phyloP scores from a whole-genome alignment of 2,888 invertebrate genomes.

The Nasonovia ribisnigri region DNA sequence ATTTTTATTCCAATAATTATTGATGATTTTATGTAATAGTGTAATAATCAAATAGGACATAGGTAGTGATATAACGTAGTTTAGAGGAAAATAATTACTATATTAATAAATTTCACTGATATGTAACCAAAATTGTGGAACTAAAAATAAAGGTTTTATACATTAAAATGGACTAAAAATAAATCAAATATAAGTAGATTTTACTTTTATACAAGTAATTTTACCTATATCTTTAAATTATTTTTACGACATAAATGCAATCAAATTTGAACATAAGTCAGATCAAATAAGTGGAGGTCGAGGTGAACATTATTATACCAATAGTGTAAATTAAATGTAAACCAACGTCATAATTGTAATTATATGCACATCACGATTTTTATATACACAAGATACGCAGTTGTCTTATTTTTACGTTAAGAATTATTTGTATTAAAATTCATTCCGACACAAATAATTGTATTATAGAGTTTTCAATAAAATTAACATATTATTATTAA shows the following conservation, averaged over 20 bases:
- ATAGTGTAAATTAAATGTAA: not conserved
- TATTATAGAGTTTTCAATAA: slow-evolving; percentile 4
- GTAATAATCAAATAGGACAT: not conserved
- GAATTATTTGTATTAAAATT: slow-evolving; percentile 30
- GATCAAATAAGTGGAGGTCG: not conserved
- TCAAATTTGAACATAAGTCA: not conserved
- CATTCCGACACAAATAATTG: not conserved
- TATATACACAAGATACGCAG: not conserved
- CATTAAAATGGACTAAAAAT: not conserved
- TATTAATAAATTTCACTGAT: not conserved
- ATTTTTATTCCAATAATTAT: not conserved
- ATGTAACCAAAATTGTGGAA: not conserved
- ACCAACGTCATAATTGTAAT: not conserved
- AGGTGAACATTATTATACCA: not conserved
- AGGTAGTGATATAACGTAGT: not conserved
- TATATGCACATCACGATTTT: not conserved
- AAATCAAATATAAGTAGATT: not conserved
- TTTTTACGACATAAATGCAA: not conserved
- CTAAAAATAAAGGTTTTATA: not conserved
- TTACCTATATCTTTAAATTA: not conserved
- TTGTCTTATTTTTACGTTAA: too few relatives aligned
- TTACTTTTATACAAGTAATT: not conserved
- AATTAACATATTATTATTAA: slow-evolving; percentile 41
- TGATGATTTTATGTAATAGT: not conserved
- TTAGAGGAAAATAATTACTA: not conserved